Conservation (phyloP, 1,140 invertebrate genomes). For the Adoxophyes honmai region DNA sequence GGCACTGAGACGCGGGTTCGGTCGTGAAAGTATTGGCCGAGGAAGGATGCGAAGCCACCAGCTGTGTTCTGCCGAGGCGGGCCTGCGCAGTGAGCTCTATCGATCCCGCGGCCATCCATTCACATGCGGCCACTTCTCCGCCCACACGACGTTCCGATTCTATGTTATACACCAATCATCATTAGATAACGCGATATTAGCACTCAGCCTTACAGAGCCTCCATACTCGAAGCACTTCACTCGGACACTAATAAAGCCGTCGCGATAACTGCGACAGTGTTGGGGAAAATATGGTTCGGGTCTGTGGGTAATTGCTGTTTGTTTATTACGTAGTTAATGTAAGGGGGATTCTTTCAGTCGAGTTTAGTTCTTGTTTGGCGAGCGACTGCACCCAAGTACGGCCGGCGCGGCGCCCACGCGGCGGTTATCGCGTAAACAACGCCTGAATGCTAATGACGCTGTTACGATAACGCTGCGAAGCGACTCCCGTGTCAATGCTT, state of each 20-base stretch:
- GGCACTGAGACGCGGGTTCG: slow-evolving; percentile 44
- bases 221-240: slow-evolving; percentile 44
- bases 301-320: neutral
- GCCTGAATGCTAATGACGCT: slow-evolving; percentile 63
- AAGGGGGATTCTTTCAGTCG: neutral
- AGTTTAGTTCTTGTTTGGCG: neutral
- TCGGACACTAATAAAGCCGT: slow-evolving; percentile 30
- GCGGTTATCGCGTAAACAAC: slow-evolving; percentile 48
- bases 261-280: slow-evolving; percentile 26
- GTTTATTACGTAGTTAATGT: neutral
- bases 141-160: slow-evolving; percentile 59
- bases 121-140: slow-evolving; percentile 55
- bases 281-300: neutral
- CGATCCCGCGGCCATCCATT: slow-evolving; percentile 61
- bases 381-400: neutral
- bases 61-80: slow-evolving; percentile 41
- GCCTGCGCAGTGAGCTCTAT: slow-evolving; percentile 69
- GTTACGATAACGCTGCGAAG: slow-evolving; percentile 41
- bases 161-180: slow-evolving; percentile 67
- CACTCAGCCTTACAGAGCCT: slow-evolving; percentile 37
- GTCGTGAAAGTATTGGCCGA: slow-evolving; percentile 2
- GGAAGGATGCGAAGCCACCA: slow-evolving; percentile 44
- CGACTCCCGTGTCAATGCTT: neutral
- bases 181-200: slow-evolving; percentile 68
- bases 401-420: slow-evolving; percentile 38